A percentile compares a stretch with the other conserved stretches of the same genome.
phyloP scores from a whole-genome alignment of 2,888 invertebrate species.

The Catocala sponsa region DNA sequence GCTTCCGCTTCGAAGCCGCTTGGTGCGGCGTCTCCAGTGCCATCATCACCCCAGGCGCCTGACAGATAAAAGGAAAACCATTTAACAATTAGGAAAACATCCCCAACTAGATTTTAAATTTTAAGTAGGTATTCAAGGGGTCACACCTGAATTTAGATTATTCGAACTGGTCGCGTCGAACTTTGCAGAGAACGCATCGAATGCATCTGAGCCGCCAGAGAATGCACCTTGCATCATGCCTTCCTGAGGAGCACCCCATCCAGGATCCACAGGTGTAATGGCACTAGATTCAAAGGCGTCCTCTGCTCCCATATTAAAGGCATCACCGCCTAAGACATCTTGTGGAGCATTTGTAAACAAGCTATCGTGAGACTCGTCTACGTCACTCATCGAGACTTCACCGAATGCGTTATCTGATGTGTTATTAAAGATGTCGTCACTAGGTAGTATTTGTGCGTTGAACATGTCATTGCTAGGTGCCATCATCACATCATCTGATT shows the following conservation, averaged over 20 bases:
- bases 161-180: conserved; percentile 91
- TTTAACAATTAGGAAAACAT: too few species aligned
- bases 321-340: conserved; percentile 28
- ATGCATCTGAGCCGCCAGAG: conserved; percentile 84
- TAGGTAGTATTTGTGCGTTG: conserved; percentile 46
- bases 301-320: conserved; percentile 35
- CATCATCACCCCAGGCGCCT: conserved; percentile 79
- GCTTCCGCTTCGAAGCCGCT: conserved; percentile 92
- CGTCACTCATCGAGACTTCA: conserved; percentile 26
- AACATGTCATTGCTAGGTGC: conserved; percentile 46
- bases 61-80: not conserved
- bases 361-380: conserved; percentile 45
- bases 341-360: conserved; percentile 50
- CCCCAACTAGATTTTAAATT: too few species aligned
- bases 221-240: conserved; percentile 70
- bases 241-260: conserved; percentile 65
- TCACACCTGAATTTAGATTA: conserved; percentile 70
- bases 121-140: not conserved
- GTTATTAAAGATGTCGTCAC: conserved; percentile 45
- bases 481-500: conserved; percentile 57
- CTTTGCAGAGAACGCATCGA: conserved; percentile 96
- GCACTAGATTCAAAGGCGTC: conserved; percentile 44
- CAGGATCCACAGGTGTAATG: conserved; percentile 56
- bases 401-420: conserved; percentile 44
- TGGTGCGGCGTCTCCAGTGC: conserved; percentile 79